These are phyloP conservation scores for Centrocercus urophasianus DNA, from an alignment of 2,113 vertebrate genomes.

Conservation along the genomic window DNA sequence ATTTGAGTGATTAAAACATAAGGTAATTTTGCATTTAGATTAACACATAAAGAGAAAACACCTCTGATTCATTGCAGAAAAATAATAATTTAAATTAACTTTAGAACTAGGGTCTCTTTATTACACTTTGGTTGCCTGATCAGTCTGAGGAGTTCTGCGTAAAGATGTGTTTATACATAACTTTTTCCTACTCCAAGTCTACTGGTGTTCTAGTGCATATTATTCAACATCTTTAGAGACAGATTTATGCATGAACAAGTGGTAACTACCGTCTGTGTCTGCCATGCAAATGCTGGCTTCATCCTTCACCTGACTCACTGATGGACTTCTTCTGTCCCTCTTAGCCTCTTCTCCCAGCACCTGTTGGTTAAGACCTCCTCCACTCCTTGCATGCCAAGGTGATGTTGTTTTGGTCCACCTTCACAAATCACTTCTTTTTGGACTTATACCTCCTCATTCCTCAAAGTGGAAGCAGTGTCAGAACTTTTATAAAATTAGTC, in stretches of 20 bases:
- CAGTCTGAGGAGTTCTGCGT: not conserved
- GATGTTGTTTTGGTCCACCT: not conserved
- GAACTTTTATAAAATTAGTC: not conserved
- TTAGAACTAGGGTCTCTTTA: not conserved
- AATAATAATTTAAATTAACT: not conserved
- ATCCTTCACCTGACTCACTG: not conserved
- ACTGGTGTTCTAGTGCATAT: not conserved
- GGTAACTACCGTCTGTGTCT: not conserved
- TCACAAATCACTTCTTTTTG: not conserved
- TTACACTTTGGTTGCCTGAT: not conserved
- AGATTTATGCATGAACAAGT: fast-evolving
- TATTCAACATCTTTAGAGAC: not conserved
- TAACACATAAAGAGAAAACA: not conserved
- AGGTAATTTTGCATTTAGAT: not conserved
- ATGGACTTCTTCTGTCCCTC: not conserved
- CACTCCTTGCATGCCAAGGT: not conserved
- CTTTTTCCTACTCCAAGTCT: not conserved
- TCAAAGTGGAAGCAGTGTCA: not conserved
- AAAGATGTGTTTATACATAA: not conserved
- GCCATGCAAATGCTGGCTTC: not conserved
- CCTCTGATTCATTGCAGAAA: not conserved
- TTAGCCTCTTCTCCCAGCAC: not conserved
- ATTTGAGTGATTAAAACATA: not conserved
- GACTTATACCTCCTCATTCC: not conserved
- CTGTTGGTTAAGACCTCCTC: fast-evolving